Base-by-base conservation (phyloP, 2,888 invertebrate genomes). In the Stegophylla sp. region DNA sequence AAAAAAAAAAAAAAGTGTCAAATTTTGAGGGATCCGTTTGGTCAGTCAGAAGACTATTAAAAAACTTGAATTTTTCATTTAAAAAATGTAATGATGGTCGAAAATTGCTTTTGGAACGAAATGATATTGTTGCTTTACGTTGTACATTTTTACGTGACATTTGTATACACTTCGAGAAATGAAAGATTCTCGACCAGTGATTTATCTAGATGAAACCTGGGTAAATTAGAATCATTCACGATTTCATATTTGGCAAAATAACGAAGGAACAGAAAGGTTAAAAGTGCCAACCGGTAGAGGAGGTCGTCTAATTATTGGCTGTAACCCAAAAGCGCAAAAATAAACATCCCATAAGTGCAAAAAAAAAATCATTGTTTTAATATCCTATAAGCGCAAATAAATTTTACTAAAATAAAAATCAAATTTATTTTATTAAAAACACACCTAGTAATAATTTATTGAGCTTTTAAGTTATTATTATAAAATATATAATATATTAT, bases 151-250 rank as follows among this genome's bases (percentile, higher is more conserved):
- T 53, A 53, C 20, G 53, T 53, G 20, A 53, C 20, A 53, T 53
- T 53, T 53, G 20, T 53, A n/a, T n/a, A 53, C 53, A 53, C 53
- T 53, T 53, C 53, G 53, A 53, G 20, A 53, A 53, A 53, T 53
- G 53, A 53, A 53, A 53, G 20, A 20, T 53, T 53, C 20, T 53
- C 20, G n/a, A n/a, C n/a, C n/a, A n/a, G 51, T 53, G 51, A 53
- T 53, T 53, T 53, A 45, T n/a, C 51, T 53, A 53, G 51, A 53
- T 53, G 51, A 53, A 53, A 53, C 51, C n/a, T 53, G 51, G n/a
- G 51, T 53, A 53, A 53, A 53, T 53, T n/a, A n/a, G 51, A 53
- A 53, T 53, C 51, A 53, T 53, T 53, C 51, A 53, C 51, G 51
- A 4, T 53, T n/a, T n/a, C 7, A 53, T 53, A 53, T n/a, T 53